Percentiles rank a stretch among this genome's conserved stretches.
phyloP scores from a whole-genome alignment of 2,797 vertebrate genomes.

The Tolypeutes matacus region DNA sequence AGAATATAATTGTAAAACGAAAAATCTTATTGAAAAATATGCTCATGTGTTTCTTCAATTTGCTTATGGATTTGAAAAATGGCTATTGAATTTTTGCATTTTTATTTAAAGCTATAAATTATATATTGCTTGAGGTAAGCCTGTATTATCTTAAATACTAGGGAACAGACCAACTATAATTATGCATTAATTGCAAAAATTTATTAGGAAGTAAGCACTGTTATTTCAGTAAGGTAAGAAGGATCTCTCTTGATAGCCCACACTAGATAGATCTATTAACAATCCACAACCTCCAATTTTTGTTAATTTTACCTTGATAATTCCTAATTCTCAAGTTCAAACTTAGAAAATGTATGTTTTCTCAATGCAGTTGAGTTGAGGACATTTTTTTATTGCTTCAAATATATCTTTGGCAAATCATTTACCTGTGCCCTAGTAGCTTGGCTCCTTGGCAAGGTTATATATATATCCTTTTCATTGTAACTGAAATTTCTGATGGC shows the following conservation, averaged over 20 bases:
- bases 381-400: neutral
- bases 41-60: neutral
- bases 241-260: neutral
- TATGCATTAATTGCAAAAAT: conserved; percentile 25
- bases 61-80: neutral
- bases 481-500: conserved; percentile 4
- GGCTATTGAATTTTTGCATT: neutral
- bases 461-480: neutral
- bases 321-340: conserved; percentile 17
- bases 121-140: neutral
- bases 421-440: neutral
- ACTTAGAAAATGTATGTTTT: neutral
- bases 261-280: neutral
- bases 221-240: conserved; percentile 55
- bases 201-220: conserved; percentile 29
- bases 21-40: neutral
- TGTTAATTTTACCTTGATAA: neutral
- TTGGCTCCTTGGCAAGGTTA: neutral
- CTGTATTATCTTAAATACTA: neutral
- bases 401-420: neutral
- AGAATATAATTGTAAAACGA: neutral
- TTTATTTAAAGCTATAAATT: conserved; percentile 43
- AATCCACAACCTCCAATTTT: conserved; percentile 30
- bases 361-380: neutral
- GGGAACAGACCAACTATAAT: neutral